A percentile compares a stretch with the other conserved stretches of the same genome.
These are phyloP conservation scores for Porites evermanni DNA, from an alignment of 92 coral and sea anemone genomes.

Conservation along the genomic window DNA sequence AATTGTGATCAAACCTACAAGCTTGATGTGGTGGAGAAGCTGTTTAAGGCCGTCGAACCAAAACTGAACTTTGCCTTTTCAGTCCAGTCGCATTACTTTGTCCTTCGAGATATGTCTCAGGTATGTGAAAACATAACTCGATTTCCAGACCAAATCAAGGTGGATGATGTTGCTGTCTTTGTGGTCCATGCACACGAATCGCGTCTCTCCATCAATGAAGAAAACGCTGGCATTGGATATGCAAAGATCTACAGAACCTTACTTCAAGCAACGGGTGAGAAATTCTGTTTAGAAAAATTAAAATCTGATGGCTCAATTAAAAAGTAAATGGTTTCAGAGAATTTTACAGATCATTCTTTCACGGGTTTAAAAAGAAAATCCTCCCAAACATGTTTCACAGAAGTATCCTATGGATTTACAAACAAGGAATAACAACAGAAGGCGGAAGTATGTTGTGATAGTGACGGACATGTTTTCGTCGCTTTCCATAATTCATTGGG, in stretches of 20 bases:
- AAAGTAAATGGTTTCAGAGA: background rate
- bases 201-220: slow-evolving; percentile 65
- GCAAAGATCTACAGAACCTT: slow-evolving; percentile 56
- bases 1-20: slow-evolving; percentile 77
- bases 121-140: slow-evolving; percentile 11
- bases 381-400: background rate
- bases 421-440: no score
- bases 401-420: background rate
- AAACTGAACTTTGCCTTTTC: slow-evolving; percentile 23
- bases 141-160: background rate
- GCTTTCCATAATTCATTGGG: no score
- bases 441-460: background rate
- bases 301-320: no score
- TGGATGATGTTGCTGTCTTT: slow-evolving; percentile 56
- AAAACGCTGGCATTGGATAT: slow-evolving; percentile 47
- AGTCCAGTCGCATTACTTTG: slow-evolving; percentile 38
- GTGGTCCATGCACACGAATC: slow-evolving; percentile 78
- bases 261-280: slow-evolving; percentile 44
- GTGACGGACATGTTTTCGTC: background rate
- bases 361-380: background rate
- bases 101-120: slow-evolving; percentile 53
- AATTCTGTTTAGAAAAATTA: no score
- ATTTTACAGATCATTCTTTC: background rate
- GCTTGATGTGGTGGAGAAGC: slow-evolving; percentile 53
- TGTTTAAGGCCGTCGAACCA: slow-evolving; percentile 43